Evolutionary conservation across 2,113 vertebrate genomes (phyloP), one percentile per base, ranked within the genome.

Genomic region (Rhinopomastus cyanomelas): DNA sequence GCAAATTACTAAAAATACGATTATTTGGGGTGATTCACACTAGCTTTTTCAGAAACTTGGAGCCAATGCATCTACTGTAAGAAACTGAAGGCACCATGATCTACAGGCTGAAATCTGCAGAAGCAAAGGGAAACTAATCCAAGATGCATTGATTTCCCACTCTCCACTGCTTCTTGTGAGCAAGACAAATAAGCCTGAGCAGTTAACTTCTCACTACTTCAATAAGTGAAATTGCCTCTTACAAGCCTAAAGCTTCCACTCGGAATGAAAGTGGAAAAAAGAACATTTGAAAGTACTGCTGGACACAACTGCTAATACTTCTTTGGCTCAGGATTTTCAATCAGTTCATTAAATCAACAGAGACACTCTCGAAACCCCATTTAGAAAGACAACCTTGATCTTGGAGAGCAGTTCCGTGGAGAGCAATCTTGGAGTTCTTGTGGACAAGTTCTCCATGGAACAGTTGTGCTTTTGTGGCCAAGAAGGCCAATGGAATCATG

Each of bases 71-170:
- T 65, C 71, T 62, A 57, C 74, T 44, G 48, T 11, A 82, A 67
- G 44, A 85, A 67, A 85, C 12, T 78, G 19, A 19, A 88, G 36
- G 20, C 39, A 83, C 4, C 6, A 18, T 68, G 57, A 83, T 56
- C 57, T 83, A 48, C 36, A 75, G 46, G 55, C 19, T 81, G 46
- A 94, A 48, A 42, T 42, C 15, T 42, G 39, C 39, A 42, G 39
- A 42, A 42, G 39, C 39, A 42, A 42, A 76, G 59, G 71, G 83
- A 88, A 88, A 85, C 84, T 76, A 94, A 91, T 49, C 51, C 59
- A 91, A 93, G 74, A 59, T 62, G 62, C 46, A 79, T 37, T 88
- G 86, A 81, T 66, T 87, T 86, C 46, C 62, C n/a, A 61, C 73
- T 92, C 73, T 61, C 46, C 62, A 65, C 49, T 81, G 22, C 30